Evolutionary conservation across 2,113 vertebrate genomes (phyloP).

Genomic region (Solea solea): DNA sequence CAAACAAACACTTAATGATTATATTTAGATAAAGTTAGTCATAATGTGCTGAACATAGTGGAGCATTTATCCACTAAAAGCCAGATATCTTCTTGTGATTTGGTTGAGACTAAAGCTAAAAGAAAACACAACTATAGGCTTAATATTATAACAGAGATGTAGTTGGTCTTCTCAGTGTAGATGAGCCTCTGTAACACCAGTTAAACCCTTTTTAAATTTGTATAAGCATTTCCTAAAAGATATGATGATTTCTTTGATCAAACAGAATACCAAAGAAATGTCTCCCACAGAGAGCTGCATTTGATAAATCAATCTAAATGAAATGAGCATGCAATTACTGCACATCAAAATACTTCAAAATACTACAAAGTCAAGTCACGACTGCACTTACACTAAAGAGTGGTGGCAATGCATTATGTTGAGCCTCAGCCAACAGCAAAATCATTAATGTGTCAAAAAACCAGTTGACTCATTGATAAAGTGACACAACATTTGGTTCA

Average conservation of each 20-base stretch:
- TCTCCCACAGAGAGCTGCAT: constrained; percentile 5
- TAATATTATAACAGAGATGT: no score
- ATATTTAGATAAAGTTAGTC: no score
- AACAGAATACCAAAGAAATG: constrained; percentile 40
- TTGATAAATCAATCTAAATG: constrained; percentile 58
- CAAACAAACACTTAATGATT: no score
- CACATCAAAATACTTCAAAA: constrained; percentile 21
- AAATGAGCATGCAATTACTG: constrained; percentile 41
- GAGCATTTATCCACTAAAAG: no score
- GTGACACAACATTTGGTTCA: constrained; percentile 20
- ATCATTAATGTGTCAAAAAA: constrained; percentile 33
- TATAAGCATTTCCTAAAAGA: constrained; percentile 20
- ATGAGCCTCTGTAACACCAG: no score
- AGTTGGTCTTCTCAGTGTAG: no score
- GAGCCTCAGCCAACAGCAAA: constrained; percentile 12
- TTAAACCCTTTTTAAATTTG: neutral
- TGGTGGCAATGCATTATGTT: constrained; percentile 4
- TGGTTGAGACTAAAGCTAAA: neutral
- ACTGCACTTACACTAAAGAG: constrained; percentile 18
- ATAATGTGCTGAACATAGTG: no score
- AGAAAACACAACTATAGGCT: neutral
- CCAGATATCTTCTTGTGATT: no score
- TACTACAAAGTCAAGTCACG: constrained; percentile 24
- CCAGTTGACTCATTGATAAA: constrained; percentile 26
- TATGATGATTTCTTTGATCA: constrained; percentile 21